Evolutionary conservation across 2,113 vertebrate genomes (phyloP).

Genomic region (Aleadryas rufinucha): DNA sequence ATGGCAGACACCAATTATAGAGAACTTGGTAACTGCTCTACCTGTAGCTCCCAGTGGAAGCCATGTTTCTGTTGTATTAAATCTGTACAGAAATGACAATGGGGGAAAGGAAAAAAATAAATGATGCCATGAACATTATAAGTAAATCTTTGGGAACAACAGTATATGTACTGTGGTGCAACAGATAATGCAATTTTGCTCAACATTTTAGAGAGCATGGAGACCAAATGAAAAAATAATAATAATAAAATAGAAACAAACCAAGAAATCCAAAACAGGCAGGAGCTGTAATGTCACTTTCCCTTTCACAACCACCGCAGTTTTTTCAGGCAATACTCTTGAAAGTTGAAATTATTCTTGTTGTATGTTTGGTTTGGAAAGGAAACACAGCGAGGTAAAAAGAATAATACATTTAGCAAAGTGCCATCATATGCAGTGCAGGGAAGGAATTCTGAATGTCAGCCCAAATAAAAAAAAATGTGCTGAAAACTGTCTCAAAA

Average conservation of each 20-base stretch:
- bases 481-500: neutral
- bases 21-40: constrained; percentile 60
- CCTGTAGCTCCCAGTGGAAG: constrained; percentile 70
- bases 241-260: neutral
- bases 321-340: neutral
- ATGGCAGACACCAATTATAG: constrained; percentile 65
- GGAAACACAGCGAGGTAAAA: neutral
- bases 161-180: constrained; percentile 10
- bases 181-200: constrained; percentile 28
- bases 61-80: constrained; percentile 64
- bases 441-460: neutral
- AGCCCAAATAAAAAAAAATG: neutral
- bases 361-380: neutral
- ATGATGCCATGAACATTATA: constrained; percentile 27
- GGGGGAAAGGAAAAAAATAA: constrained; percentile 26
- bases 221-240: neutral
- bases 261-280: neutral
- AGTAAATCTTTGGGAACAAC: constrained; percentile 66
- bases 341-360: constrained; percentile 5
- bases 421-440: neutral
- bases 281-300: neutral
- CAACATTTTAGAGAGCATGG: constrained; percentile 8
- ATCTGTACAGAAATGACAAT: constrained; percentile 62
- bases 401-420: neutral
- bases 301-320: neutral